phyloP scores from a whole-genome alignment of 2,797 vertebrate genomes.

The Sebastes hopkinsi region DNA sequence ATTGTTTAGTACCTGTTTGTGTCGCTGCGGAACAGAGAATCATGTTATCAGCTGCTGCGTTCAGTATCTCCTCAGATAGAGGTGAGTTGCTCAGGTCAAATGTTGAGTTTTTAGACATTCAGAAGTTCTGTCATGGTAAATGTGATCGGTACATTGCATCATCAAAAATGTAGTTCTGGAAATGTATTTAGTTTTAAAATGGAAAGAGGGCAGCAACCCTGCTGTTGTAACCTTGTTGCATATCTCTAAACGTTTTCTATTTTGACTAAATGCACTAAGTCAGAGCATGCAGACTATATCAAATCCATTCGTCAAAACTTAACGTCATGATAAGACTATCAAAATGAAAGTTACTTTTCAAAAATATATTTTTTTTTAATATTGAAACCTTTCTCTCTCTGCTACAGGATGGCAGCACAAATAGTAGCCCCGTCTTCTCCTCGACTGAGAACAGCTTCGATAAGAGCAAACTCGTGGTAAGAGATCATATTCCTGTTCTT shows the following conservation, averaged over 20 bases:
- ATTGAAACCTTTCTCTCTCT: neutral
- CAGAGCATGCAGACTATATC: neutral
- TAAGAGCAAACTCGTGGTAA: constrained; percentile 81
- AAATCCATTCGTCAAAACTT: neutral
- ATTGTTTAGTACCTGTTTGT: constrained; percentile 85
- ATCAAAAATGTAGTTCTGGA: neutral
- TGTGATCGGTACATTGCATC: neutral
- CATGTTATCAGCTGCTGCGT: constrained; percentile 84
- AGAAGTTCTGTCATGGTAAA: neutral
- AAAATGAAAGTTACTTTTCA: neutral
- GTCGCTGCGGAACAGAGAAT: constrained; percentile 85
- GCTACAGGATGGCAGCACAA: constrained; percentile 78
- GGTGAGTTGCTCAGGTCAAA: constrained; percentile 64
- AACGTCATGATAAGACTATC: neutral
- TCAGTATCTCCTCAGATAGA: constrained; percentile 84
- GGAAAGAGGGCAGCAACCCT: neutral
- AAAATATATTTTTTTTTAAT: neutral
- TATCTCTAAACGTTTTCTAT: neutral
- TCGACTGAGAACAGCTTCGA: constrained; percentile 75
- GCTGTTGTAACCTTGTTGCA: neutral
- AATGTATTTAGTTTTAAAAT: neutral
- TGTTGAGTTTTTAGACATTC: neutral
- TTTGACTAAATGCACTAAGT: neutral
- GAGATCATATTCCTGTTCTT: constrained; percentile 7
- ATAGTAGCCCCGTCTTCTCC: constrained; percentile 76